A percentile compares a stretch with the other conserved stretches of the same genome.
phyloP scores from a whole-genome alignment of 2,113 vertebrate species.

The Geococcyx californianus region DNA sequence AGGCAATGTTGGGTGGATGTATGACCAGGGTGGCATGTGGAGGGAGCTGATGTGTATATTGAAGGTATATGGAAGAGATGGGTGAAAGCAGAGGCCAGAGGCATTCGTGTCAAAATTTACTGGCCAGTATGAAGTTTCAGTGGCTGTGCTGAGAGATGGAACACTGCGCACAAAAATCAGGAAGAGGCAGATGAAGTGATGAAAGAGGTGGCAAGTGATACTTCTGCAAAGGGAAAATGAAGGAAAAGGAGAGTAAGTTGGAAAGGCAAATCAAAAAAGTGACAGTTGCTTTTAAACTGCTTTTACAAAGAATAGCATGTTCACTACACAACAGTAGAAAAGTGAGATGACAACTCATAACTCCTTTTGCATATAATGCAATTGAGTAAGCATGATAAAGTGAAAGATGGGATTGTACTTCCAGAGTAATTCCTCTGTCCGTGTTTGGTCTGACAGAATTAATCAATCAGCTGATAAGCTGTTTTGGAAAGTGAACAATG shows the following conservation, averaged over 20 bases:
- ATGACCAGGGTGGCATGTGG: background rate
- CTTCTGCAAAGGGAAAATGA: background rate
- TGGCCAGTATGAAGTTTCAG: background rate
- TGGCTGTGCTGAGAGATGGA: background rate
- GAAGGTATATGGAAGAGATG: background rate
- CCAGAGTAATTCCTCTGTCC: background rate
- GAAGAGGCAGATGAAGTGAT: background rate
- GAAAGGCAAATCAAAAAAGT: too few species aligned
- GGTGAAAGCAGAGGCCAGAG: background rate
- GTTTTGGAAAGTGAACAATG: background rate
- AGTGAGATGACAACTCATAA: background rate
- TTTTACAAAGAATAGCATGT: background rate
- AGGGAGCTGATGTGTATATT: background rate
- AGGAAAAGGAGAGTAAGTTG: background rate
- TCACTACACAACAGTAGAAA: background rate
- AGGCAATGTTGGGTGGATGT: too few species aligned
- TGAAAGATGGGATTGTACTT: background rate
- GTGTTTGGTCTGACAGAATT: background rate
- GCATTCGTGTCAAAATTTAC: background rate
- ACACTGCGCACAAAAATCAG: accelerated
- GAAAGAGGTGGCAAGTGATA: background rate
- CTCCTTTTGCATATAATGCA: background rate
- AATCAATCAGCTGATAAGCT: background rate
- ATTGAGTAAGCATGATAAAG: background rate
- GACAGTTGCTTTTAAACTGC: background rate